Conservation (phyloP, 2,888 invertebrate species). For the Drosophila monieri region DNA sequence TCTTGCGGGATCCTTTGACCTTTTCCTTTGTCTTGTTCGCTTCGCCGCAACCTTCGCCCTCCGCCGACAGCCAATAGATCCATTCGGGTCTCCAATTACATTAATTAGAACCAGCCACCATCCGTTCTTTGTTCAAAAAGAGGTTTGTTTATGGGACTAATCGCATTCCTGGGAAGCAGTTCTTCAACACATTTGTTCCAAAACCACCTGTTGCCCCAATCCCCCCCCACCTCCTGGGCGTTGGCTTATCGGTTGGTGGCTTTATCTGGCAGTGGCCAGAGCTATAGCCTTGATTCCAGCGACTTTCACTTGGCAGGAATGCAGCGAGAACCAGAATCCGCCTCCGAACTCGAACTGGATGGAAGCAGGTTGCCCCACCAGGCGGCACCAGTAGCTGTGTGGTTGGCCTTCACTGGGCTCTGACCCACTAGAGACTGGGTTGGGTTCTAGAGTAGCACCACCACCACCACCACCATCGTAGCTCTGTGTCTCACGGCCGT, state of each 20-base stretch:
- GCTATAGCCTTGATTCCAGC: slow-evolving; percentile 53
- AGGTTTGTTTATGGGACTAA: slow-evolving; percentile 1
- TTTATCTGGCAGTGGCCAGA: background rate
- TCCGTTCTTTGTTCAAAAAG: background rate
- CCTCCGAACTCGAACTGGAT: slow-evolving; percentile 4
- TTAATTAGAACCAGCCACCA: slow-evolving; percentile 17
- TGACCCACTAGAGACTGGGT: slow-evolving; percentile 25
- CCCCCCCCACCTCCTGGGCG: background rate
- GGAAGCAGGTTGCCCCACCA: slow-evolving; percentile 31
- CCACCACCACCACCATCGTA: background rate
- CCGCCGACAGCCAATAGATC: slow-evolving; percentile 55
- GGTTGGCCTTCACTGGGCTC: slow-evolving; percentile 37
- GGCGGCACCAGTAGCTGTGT: slow-evolving; percentile 13
- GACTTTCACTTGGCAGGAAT: slow-evolving; percentile 69
- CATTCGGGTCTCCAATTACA: slow-evolving; percentile 56
- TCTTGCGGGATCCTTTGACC: slow-evolving; percentile 20
- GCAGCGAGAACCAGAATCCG: slow-evolving; percentile 32
- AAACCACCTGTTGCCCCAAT: slow-evolving; percentile 1
- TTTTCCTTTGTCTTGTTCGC: slow-evolving; percentile 5
- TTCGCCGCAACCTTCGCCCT: slow-evolving; percentile 1
- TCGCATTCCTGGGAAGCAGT: background rate
- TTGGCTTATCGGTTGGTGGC: background rate
- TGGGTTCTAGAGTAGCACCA: background rate
- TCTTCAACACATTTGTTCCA: background rate
- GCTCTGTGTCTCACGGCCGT: slow-evolving; percentile 6